Evolutionary conservation across 2,113 vertebrate genomes (phyloP), one percentile per base, ranked within the genome.

Genomic region (Eretmochelys imbricata): DNA sequence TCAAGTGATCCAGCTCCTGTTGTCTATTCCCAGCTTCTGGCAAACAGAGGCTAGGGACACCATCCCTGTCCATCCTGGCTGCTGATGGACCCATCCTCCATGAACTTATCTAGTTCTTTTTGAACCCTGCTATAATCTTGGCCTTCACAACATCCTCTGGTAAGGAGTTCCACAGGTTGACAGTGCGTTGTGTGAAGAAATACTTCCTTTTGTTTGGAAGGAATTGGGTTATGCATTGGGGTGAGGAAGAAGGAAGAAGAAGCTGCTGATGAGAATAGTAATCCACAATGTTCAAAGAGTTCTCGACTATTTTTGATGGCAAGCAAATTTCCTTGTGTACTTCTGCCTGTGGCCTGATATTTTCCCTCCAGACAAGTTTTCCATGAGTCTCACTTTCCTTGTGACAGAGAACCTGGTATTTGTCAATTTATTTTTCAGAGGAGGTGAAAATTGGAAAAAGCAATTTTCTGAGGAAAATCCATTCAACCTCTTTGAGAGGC

Each of bases 281-380:
- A 54, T 81, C 88, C 93, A n/a, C 8, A 75, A 48, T 86, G 50
- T 49, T 94, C 54, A 88, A 93, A 87, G 46, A 1, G 38, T 90
- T 79, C 42, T 87, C 14, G 1, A 62, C 81, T 95, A 90, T 84
- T 95, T 78, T 78, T 91, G 87, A 22, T n/a, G 93, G 87, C 46
- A 91, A 96, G 91, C 88, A 3, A 69, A 89, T 80, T 69, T 89
- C 50, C 6, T 82, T 95, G 80, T 69, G 91, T 92, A n/a, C 51
- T 89, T 94, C 51, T 38, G 90, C 87, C 42, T 22, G 6, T 80
- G 69, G 90, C 51, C 19, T 69, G 80, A 90, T 89, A 83, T 24
- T 54, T 94, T 93, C 42, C 55, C 48, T 81, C 13, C 75, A 84
- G 91, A 79, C 27, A 90, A 92, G 92, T 94, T 92, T 89, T 88